Percentiles rank a stretch among this genome's conserved stretches.
Conservation (phyloP, 2,797 vertebrate genomes). For the Schizopygopsis pylzovi region DNA sequence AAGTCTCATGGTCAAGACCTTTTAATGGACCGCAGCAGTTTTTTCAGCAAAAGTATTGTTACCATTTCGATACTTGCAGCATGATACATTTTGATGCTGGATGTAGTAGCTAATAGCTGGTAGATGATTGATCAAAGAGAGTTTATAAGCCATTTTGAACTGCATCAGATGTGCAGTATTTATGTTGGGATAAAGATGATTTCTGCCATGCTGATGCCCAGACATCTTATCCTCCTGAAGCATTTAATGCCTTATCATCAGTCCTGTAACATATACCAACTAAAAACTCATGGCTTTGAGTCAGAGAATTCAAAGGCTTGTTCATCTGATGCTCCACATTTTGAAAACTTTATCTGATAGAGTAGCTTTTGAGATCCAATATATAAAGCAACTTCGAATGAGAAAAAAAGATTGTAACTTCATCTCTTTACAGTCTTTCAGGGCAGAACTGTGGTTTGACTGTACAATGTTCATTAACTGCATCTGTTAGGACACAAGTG, state of each 20-base stretch:
- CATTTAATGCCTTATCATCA: conserved; percentile 20
- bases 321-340: background rate
- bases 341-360: background rate
- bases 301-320: background rate
- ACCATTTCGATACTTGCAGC: background rate
- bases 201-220: background rate
- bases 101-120: background rate
- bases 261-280: background rate
- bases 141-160: conserved; percentile 7
- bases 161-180: conserved; percentile 20
- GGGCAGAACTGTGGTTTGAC: background rate
- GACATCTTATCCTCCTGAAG: background rate
- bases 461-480: background rate
- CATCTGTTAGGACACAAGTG: background rate
- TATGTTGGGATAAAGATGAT: background rate
- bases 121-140: conserved; percentile 22
- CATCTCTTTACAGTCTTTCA: background rate
- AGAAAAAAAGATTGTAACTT: background rate
- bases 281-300: conserved; percentile 21
- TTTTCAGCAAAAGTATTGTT: background rate
- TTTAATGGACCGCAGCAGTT: background rate
- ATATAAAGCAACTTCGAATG: background rate
- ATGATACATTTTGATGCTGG: conserved; percentile 1
- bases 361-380: background rate
- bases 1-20: background rate